Conservation (phyloP, 2,888 invertebrate genomes). For the Drosophila acutilabella region DNA sequence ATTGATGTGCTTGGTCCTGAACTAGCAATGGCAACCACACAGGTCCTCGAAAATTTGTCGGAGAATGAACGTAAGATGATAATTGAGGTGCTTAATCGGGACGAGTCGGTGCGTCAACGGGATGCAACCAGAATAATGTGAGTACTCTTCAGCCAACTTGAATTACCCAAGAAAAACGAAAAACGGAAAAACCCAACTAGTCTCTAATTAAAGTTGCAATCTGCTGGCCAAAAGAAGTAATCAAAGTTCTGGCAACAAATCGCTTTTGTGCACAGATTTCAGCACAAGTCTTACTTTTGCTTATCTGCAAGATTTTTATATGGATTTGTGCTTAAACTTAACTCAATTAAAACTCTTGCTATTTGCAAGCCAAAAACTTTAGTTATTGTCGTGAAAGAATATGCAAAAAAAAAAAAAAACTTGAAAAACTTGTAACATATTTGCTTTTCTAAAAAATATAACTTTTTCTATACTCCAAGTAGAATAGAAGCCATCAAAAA, state of each 20-base stretch:
- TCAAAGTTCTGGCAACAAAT: background rate
- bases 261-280: background rate
- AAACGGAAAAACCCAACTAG: background rate
- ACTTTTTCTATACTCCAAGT: too few relatives aligned
- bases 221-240: background rate
- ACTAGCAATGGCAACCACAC: slow-evolving; percentile 82
- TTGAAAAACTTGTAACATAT: too few relatives aligned
- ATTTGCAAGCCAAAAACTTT: slow-evolving; percentile 31
- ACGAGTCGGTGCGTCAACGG: slow-evolving; percentile 86
- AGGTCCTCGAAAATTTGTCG: slow-evolving; percentile 84
- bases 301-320: slow-evolving; percentile 1
- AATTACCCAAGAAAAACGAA: background rate
- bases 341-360: slow-evolving; percentile 46
- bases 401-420: too few relatives aligned
- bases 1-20: slow-evolving; percentile 83
- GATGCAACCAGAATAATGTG: slow-evolving; percentile 86
- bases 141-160: slow-evolving; percentile 77
- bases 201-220: slow-evolving; percentile 10
- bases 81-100: slow-evolving; percentile 86
- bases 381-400: background rate
- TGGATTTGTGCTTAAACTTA: slow-evolving; percentile 20
- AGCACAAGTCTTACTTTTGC: slow-evolving; percentile 1
- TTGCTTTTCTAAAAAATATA: too few relatives aligned
- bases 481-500: background rate
- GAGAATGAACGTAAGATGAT: slow-evolving; percentile 86